Conservation (phyloP, 2,888 invertebrate species). For the Hypomecis atomaria region DNA sequence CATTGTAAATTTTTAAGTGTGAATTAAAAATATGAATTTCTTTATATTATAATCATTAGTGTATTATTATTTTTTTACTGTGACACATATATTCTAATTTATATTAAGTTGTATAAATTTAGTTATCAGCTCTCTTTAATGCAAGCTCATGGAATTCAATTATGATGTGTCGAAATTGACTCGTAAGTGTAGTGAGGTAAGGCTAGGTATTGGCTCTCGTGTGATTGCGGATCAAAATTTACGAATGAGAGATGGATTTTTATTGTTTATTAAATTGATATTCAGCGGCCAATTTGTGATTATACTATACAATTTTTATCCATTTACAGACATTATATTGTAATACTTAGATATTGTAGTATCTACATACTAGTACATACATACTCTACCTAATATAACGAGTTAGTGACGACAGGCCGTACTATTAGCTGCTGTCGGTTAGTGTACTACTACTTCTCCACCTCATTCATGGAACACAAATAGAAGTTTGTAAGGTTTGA, state of each 20-base stretch:
- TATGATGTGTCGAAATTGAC: constrained; percentile 42
- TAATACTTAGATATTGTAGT: constrained; percentile 76
- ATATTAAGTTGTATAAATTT: constrained; percentile 80
- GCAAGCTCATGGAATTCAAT: constrained; percentile 59
- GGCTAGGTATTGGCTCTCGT: constrained; percentile 42
- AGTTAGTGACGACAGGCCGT: constrained; percentile 64
- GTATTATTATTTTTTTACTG: constrained; percentile 58
- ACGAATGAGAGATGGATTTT: constrained; percentile 45
- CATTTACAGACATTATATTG: constrained; percentile 77
- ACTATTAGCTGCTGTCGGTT: constrained; percentile 53
- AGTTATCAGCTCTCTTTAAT: constrained; percentile 74
- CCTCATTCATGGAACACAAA: constrained; percentile 66
- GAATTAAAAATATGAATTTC: constrained; percentile 67
- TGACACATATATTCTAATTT: constrained; percentile 62
- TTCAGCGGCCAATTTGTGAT: constrained; percentile 80
- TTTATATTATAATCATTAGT: constrained; percentile 69
- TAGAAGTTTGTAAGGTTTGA: constrained; percentile 74
- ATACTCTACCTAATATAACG: constrained; percentile 56
- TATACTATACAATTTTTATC: constrained; percentile 80
- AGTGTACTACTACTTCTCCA: constrained; percentile 69
- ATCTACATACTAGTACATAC: constrained; percentile 45
- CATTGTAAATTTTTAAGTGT: constrained; percentile 77
- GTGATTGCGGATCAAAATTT: constrained; percentile 50
- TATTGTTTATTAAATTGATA: constrained; percentile 53
- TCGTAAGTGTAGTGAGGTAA: constrained; percentile 36